A percentile compares a stretch with the other conserved stretches of the same genome.
Conservation (phyloP, 2,797 vertebrate species). For the Dallia pectoralis region DNA sequence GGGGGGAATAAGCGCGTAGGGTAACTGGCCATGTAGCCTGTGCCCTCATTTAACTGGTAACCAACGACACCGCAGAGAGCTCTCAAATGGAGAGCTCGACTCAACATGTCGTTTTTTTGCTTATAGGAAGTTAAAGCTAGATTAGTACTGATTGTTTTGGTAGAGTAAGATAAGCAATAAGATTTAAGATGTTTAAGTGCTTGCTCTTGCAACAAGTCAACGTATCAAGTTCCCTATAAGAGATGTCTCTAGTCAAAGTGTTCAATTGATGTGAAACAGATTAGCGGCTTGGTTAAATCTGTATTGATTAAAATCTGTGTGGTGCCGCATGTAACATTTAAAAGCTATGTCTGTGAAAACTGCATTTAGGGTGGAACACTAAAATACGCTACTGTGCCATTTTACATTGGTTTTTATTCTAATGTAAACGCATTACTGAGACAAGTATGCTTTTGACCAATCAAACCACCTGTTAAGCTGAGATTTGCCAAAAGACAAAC, state of each 20-base stretch:
- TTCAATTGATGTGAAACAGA: neutral
- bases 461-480: too few relatives aligned
- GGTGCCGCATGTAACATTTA: neutral
- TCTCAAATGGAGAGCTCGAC: neutral
- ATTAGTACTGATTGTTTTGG: neutral
- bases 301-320: neutral
- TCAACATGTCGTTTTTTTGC: conserved; percentile 1
- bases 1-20: neutral
- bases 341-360: neutral
- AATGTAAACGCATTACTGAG: neutral
- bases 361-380: neutral
- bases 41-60: too few relatives aligned
- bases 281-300: neutral
- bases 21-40: neutral
- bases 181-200: conserved; percentile 31
- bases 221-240: conserved; percentile 19
- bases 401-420: too few relatives aligned
- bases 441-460: too few relatives aligned
- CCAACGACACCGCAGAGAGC: conserved; percentile 11
- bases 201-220: conserved; percentile 29
- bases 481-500: too few relatives aligned
- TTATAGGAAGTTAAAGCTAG: neutral
- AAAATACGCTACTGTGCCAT: too few relatives aligned
- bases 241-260: neutral
- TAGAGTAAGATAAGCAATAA: conserved; percentile 23